Evolutionary conservation across 1,140 invertebrate species (phyloP).

Genomic region (Aradophagus sp.): DNA sequence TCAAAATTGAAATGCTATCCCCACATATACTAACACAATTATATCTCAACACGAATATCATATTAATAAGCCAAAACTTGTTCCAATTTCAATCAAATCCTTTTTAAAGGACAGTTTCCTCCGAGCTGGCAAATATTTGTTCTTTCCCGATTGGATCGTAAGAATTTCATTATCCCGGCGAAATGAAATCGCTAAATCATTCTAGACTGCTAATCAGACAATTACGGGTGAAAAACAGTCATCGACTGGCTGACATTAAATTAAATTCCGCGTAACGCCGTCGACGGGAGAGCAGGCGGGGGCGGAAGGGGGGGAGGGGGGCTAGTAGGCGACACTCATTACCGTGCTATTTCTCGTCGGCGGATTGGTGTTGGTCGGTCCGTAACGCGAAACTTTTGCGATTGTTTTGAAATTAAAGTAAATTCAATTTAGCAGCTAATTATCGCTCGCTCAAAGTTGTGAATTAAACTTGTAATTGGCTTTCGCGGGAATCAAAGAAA

Average conservation of each 20-base stretch:
- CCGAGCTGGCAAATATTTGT: no score
- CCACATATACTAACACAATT: no score
- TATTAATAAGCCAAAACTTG: no score
- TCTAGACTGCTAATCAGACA: conserved; percentile 9
- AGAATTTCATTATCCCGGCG: no score
- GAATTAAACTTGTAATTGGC: conserved; percentile 75
- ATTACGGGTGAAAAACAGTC: conserved; percentile 15
- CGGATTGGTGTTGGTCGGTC: conserved; percentile 22
- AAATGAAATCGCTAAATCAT: background rate
- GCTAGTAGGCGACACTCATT: conserved; percentile 30
- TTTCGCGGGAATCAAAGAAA: conserved; percentile 74
- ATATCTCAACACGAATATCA: no score
- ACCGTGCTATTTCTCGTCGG: conserved; percentile 20
- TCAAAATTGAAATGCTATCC: no score
- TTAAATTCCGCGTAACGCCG: conserved; percentile 28
- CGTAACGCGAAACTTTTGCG: conserved; percentile 60
- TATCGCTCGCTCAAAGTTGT: conserved; percentile 71
- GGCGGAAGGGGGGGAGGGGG: conserved; percentile 5
- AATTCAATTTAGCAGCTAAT: conserved; percentile 73
- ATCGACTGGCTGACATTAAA: conserved; percentile 16
- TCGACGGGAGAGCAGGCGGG: background rate
- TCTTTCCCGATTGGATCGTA: no score
- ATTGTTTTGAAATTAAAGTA: conserved; percentile 72
- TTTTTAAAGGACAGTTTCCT: no score
- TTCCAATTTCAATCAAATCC: no score